These are phyloP conservation scores for Microctenopoma lineatum DNA, from an alignment of 2,797 vertebrate genomes.

Conservation along the genomic window DNA sequence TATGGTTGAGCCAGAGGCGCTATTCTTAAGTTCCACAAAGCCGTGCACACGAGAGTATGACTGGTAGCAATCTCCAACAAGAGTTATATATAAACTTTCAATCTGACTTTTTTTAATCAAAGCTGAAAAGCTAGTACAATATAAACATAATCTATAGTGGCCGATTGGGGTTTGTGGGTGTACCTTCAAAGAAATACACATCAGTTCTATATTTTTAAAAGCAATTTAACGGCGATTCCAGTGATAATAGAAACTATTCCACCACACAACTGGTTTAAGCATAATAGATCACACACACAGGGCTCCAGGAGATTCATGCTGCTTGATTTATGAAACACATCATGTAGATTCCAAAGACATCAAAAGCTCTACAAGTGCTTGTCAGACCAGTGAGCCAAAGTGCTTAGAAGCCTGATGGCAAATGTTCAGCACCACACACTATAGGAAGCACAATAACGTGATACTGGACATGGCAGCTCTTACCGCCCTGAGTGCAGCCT, in stretches of 20 bases:
- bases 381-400: conserved; percentile 45
- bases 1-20: conserved; percentile 27
- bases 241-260: not conserved
- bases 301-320: not conserved
- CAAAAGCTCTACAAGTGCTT: conserved; percentile 18
- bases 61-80: not conserved
- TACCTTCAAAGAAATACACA: not conserved
- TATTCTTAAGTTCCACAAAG: conserved; percentile 3
- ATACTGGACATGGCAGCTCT: conserved; percentile 59
- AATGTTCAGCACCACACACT: conserved; percentile 61
- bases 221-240: not conserved
- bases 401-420: conserved; percentile 53
- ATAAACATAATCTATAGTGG: not conserved
- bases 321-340: conserved; percentile 26
- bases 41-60: no score
- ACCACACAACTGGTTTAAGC: not conserved
- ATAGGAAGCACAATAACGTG: conserved; percentile 67
- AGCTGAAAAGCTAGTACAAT: not conserved
- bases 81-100: conserved; percentile 6
- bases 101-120: conserved; percentile 10
- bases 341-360: conserved; percentile 8
- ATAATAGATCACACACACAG: conserved; percentile 1
- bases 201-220: not conserved
- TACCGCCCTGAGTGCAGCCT: conserved; percentile 46
- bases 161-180: not conserved